Percentiles rank a stretch among this genome's conserved stretches.
These are phyloP conservation scores for Chalcosyrphus nemorum DNA, from an alignment of 2,888 invertebrate genomes.

Conservation along the genomic window DNA sequence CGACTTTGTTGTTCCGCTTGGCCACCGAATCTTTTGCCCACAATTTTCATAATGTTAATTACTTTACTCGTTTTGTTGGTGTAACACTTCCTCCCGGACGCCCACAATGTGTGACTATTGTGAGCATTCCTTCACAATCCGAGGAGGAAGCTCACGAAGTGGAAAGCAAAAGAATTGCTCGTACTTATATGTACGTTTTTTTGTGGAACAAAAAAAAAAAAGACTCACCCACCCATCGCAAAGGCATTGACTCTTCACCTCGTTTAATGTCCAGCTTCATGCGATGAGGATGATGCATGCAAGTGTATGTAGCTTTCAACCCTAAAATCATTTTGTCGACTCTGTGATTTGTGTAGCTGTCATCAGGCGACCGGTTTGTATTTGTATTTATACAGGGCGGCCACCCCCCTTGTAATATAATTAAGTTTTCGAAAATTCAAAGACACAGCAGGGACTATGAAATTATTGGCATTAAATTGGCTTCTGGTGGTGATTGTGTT, in stretches of 20 bases:
- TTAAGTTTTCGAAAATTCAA: constrained; percentile 68
- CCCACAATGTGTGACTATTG: no score
- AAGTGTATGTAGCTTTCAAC: constrained; percentile 8
- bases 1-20: constrained; percentile 69
- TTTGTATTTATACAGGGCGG: neutral
- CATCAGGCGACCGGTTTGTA: constrained; percentile 14
- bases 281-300: neutral
- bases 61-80: neutral
- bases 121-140: neutral
- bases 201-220: no score
- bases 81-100: neutral
- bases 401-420: constrained; percentile 37
- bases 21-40: constrained; percentile 44
- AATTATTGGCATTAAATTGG: constrained; percentile 70
- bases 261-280: neutral
- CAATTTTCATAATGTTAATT: constrained; percentile 54
- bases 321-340: constrained; percentile 46
- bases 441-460: constrained; percentile 67
- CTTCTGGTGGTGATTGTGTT: constrained; percentile 68
- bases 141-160: neutral
- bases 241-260: constrained; percentile 53
- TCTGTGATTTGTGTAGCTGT: constrained; percentile 60
- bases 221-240: constrained; percentile 25
- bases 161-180: neutral
- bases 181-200: no score